Evolutionary conservation across 1,140 invertebrate genomes (phyloP).

Genomic region (Calephelis virginiensis): DNA sequence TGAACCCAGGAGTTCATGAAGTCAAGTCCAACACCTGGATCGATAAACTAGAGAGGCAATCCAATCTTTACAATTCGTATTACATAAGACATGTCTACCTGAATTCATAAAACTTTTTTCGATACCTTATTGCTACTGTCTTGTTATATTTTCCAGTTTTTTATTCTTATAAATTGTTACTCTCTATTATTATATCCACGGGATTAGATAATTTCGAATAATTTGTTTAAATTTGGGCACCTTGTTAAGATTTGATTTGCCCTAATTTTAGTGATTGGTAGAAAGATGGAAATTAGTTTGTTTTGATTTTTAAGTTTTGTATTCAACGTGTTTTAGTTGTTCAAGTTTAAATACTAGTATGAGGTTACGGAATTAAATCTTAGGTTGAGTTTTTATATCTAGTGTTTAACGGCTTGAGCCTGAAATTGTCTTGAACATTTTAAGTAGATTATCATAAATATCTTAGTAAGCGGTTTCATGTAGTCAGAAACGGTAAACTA

Average conservation of each 20-base stretch:
- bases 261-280: not conserved
- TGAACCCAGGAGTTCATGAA: no score
- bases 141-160: constrained; percentile 6
- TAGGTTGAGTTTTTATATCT: no score
- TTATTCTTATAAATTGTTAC: not conserved
- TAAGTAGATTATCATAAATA: no score
- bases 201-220: not conserved
- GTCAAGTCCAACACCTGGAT: no score
- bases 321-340: not conserved
- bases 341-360: not conserved
- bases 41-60: no score
- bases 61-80: no score
- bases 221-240: constrained; percentile 11
- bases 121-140: constrained; percentile 4
- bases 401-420: no score
- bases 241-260: constrained; percentile 5
- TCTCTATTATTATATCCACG: not conserved
- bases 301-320: not conserved
- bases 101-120: not conserved
- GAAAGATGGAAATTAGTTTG: not conserved
- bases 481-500: no score
- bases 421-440: no score
- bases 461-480: no score
- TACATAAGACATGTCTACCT: not conserved
- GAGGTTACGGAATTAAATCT: no score